Conservation (phyloP, 35 echinoderm and acorn worm species). For the Patiria miniata region DNA sequence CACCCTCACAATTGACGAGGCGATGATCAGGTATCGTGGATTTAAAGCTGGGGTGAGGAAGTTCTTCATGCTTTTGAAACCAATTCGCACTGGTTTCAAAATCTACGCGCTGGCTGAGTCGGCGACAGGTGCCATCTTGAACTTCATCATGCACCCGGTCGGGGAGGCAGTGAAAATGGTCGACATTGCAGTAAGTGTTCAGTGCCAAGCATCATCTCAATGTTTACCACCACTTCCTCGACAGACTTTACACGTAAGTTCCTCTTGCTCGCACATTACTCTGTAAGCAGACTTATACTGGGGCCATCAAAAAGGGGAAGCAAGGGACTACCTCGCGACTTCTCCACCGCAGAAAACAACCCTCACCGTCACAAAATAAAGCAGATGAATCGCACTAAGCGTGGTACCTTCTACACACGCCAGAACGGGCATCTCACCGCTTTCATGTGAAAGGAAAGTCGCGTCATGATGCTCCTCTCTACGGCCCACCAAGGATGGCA, state of each 20-base stretch:
- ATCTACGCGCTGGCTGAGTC: slow-evolving; percentile 40
- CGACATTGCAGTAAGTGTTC: neutral
- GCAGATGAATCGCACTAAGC: neutral
- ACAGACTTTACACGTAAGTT: slow-evolving; percentile 43
- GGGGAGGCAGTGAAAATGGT: neutral
- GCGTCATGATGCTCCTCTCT: neutral
- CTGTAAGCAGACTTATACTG: slow-evolving; percentile 8
- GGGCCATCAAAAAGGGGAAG: slow-evolving; percentile 15
- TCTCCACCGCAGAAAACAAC: neutral
- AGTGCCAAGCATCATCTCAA: neutral
- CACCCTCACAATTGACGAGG: slow-evolving; percentile 41
- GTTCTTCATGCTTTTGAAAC: slow-evolving; percentile 36
- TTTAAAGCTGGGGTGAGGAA: too few species aligned
- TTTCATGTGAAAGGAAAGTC: slow-evolving; percentile 34
- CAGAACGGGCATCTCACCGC: slow-evolving; percentile 29
- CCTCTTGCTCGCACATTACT: slow-evolving; percentile 20
- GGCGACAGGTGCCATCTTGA: slow-evolving; percentile 20
- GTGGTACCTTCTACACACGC: slow-evolving; percentile 37
- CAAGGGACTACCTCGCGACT: slow-evolving; percentile 11
- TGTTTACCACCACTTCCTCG: slow-evolving; percentile 44
- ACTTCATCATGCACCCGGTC: slow-evolving; percentile 27
- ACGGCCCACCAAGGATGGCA: slow-evolving; percentile 23
- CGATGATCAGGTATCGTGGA: too few species aligned
- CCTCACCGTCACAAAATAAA: neutral
- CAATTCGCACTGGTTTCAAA: slow-evolving; percentile 45